Base-by-base conservation (phyloP, 1,140 invertebrate species). In the Atta texana region DNA sequence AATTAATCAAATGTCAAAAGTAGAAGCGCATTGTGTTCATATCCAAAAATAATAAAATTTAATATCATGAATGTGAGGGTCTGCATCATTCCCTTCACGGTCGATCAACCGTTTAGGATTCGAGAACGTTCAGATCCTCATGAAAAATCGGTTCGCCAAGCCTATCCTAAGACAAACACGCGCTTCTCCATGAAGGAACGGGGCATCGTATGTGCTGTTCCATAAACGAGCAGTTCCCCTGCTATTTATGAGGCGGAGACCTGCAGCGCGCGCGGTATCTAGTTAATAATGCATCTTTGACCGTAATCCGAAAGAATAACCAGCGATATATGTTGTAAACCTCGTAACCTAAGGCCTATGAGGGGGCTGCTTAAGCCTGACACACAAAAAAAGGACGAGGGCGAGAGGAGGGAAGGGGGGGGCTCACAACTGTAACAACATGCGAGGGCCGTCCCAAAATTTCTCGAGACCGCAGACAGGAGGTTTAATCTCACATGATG, bases 371-470 rank as follows among this genome's bases (percentile, higher is more conserved):
- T 86, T 91, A 87, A 90, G 84, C 87, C 75, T 31, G 84, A 87
- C 86, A 87, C 68, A 69, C 76, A 85, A 69, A 91, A 90, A 75
- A 74, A 71, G 39, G 76, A 86, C 55, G 51, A 77, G 53, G 51
- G 16, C 51, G 51, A 81, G 51, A 81, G 3, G 1, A 2, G 28
- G 2, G 28, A 31, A 0, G 31, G 31, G 69, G 4, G 63, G 63
- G 63, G 3, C 63, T 76, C 88, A 92, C 93, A 93, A 92, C 93
- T 94, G 93, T 94, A 94, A 94, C 93, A 94, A 94, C 93, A 94
- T 76, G 72, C 51, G 61, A 69, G 66, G 66, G 71, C 87, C 49
- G 90, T 71, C 69, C 80, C 72, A 12, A 78, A 85, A 55, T 82
- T 86, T 66, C 72, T 84, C 76, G 77, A 88, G 16, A 72, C 44